These are phyloP conservation scores for Stegodyphus mimosarum DNA, from an alignment of 1,140 invertebrate genomes.

Conservation along the genomic window DNA sequence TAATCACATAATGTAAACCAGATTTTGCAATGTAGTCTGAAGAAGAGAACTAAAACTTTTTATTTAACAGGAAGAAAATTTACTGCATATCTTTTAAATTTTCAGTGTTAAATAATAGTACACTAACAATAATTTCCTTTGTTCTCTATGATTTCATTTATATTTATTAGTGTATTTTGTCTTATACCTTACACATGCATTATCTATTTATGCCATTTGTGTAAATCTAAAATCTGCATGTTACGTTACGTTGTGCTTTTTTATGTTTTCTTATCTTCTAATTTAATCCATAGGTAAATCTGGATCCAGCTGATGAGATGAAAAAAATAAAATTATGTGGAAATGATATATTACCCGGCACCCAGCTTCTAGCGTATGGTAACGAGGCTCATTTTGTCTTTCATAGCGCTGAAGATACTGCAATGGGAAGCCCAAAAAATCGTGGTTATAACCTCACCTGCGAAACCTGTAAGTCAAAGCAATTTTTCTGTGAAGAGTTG, in stretches of 20 bases:
- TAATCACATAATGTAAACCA: too few relatives aligned
- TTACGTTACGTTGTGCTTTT: too few relatives aligned
- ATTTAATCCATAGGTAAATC: slow-evolving; percentile 14
- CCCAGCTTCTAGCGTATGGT: slow-evolving; percentile 55
- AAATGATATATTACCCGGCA: slow-evolving; percentile 34
- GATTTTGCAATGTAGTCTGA: too few relatives aligned
- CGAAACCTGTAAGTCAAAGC: slow-evolving; percentile 41
- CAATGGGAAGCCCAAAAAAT: background rate
- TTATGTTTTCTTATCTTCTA: background rate
- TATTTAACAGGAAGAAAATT: too few relatives aligned
- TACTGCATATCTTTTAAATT: too few relatives aligned
- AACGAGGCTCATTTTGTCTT: slow-evolving; percentile 39
- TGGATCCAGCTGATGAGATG: slow-evolving; percentile 30
- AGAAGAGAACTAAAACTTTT: too few relatives aligned
- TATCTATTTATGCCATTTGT: too few relatives aligned
- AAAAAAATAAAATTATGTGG: slow-evolving; percentile 51
- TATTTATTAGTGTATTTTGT: background rate
- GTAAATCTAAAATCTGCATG: too few relatives aligned
- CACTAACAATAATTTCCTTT: background rate
- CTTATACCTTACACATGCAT: background rate
- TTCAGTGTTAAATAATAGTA: too few relatives aligned
- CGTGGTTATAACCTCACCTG: slow-evolving; percentile 45
- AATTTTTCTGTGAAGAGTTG: background rate
- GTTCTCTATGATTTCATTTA: background rate
- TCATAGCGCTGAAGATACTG: background rate